Evolutionary conservation across 2,888 invertebrate genomes (phyloP), one percentile per base, ranked within the genome.

Genomic region (Dryobota labecula): DNA sequence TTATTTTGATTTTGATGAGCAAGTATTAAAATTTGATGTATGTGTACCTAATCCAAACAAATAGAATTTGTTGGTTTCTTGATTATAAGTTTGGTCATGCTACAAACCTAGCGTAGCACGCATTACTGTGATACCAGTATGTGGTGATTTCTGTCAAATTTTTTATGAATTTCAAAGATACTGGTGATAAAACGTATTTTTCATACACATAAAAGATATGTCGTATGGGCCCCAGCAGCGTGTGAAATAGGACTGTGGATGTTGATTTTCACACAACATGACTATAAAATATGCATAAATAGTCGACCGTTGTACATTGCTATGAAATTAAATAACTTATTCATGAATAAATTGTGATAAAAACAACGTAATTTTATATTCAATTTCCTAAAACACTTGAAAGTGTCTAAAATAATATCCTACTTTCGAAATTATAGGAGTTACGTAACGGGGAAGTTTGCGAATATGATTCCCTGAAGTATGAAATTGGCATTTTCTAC

Each of bases 401-500:
- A 58, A 24, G 9, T 18, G 24, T 24, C 18, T 36, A 58, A 58
- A 38, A 5, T 36, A 13, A 33, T 33, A 15, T 15, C 33, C 33
- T 57, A 24, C 2, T 8, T 56, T 7, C 13, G 15, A 58, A 38
- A 64, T 60, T 15, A n/a, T n/a, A 11, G 18, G 41, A 43, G 36
- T 27, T 33, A 20, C 24, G 36, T 38, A 36, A 54, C 8, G 18
- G 38, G 18, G n/a, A 45, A 41, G 27, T 30, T 69, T 68, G n/a
- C 15, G 33, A 54, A 18, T n/a, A 13, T 13, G 4, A 4, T 54
- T 70, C 45, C 11, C 1, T 36, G 24, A 38, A 38, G 15, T 33
- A 47, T 56, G 2, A 54, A 47, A 45, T 20, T 38, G 45, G 38
- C 18, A 70, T 45, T 54, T 69, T 45, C 33, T 11, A 30, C 18